Base-by-base conservation (phyloP, 2,888 invertebrate species). In the Chaitophorus viminalis region DNA sequence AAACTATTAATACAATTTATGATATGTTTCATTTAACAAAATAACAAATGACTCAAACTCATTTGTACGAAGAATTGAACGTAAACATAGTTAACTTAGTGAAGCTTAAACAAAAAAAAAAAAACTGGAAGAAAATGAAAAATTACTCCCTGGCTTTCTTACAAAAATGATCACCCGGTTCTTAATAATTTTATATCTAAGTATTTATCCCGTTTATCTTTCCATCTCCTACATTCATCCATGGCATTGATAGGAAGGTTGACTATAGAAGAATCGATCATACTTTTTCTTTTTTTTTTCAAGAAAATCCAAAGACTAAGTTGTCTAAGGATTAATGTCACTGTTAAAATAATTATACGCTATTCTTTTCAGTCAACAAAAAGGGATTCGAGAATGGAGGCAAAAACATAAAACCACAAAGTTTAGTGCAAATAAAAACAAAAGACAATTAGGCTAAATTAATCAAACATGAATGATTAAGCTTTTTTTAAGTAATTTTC, bases 281-380 rank as follows among this genome's bases (percentile, higher is more conserved):
- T 87, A 74, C 4, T 29, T 60, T 81, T 86, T 77, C 39, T 65
- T 85, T 54, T 77, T 68, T n/a, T 33, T 6, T 39, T 46, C 17
- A 25, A 87, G 21, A 60, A 87, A 87, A 74, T 81, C 39, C 39
- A 74, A 36, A 74, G 74, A 70, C 54, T 87, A 77, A 60, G 54
- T 74, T 81, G 36, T 74, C 54, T 31, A 8, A 81, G 78, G 79
- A 79, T 79, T 79, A 81, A 54, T 79, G 78, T 72, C 79, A 79
- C 70, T 79, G 70, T 87, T 79, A 81, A 81, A 87, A 87, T 81
- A 87, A 87, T 77, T 78, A 87, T 74, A 77, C 60, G 39, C 60
- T 74, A 78, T 79, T 81, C 33, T 65, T 81, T 79, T 76, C 39
- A 84, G 65, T 68, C n/a, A 76, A 82, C 46, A 75, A 60, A 65